phyloP scores from a whole-genome alignment of 1,140 invertebrate species.

The Drosophila kanapiae region DNA sequence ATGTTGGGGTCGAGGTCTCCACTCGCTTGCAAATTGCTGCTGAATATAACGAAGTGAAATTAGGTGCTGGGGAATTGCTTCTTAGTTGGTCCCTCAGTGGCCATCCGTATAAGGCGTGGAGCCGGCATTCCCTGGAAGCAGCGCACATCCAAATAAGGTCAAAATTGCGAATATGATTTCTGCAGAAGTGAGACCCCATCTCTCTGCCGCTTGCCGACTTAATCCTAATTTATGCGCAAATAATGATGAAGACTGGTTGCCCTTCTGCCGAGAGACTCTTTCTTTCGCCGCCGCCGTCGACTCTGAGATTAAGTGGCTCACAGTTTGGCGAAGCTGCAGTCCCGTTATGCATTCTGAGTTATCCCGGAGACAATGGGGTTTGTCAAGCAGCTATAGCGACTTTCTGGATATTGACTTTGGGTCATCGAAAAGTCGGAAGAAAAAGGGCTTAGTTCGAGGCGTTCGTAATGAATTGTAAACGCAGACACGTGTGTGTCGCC shows the following conservation, averaged over 20 bases:
- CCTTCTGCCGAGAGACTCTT: conserved; percentile 38
- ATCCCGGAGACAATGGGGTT: conserved; percentile 38
- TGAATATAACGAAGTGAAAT: conserved; percentile 52
- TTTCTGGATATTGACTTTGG: conserved; percentile 58
- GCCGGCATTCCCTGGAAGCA: conserved; percentile 37
- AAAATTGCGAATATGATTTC: conserved; percentile 79
- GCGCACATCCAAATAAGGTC: conserved; percentile 68
- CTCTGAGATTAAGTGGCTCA: conserved; percentile 74
- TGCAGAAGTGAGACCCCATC: conserved; percentile 45
- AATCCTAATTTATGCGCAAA: conserved; percentile 83
- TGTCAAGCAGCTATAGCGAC: conserved; percentile 39
- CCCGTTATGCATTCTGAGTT: conserved; percentile 69
- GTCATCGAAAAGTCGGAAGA: conserved; percentile 52
- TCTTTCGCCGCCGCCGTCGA: conserved; percentile 44
- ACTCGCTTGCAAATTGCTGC: conserved; percentile 18
- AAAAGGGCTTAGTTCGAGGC: conserved; percentile 51
- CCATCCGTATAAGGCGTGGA: conserved; percentile 51
- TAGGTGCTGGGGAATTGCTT: conserved; percentile 27
- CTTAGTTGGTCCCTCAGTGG: conserved; percentile 61
- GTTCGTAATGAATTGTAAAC: conserved; percentile 80
- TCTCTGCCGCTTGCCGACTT: conserved; percentile 17
- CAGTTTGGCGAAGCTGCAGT: conserved; percentile 55
- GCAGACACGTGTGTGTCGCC: conserved; percentile 69
- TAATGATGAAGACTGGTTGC: conserved; percentile 72
- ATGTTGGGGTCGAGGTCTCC: conserved; percentile 24